A percentile compares a stretch with the other conserved stretches of the same genome.
phyloP scores from a whole-genome alignment of 2,888 invertebrate genomes.

The Dermolepida albohirtum region DNA sequence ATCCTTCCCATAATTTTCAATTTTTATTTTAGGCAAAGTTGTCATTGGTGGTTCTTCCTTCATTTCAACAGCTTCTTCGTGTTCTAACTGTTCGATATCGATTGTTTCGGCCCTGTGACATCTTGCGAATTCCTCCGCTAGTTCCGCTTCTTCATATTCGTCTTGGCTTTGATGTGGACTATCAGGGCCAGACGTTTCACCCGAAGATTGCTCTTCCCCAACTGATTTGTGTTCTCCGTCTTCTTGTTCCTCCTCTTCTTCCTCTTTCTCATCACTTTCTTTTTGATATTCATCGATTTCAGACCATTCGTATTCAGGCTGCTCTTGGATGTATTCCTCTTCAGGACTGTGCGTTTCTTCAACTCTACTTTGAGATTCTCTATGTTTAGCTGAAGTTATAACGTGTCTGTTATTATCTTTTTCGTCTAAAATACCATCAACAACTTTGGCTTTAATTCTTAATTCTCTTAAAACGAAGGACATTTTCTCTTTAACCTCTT shows the following conservation, averaged over 20 bases:
- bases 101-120: slow-evolving; percentile 40
- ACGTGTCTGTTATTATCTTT: slow-evolving; percentile 62
- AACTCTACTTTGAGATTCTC: slow-evolving; percentile 50
- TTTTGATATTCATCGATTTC: slow-evolving; percentile 15
- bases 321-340: slow-evolving; percentile 1
- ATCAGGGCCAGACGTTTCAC: slow-evolving; percentile 90
- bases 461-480: slow-evolving; percentile 82
- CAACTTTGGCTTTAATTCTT: slow-evolving; percentile 73
- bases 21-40: slow-evolving; percentile 67
- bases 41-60: slow-evolving; percentile 59
- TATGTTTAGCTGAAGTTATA: slow-evolving; percentile 60
- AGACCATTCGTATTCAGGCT: neutral
- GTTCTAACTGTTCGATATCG: slow-evolving; percentile 60
- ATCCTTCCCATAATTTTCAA: slow-evolving; percentile 63
- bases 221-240: slow-evolving; percentile 55
- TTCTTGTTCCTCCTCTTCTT: slow-evolving; percentile 56
- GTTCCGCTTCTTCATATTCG: slow-evolving; percentile 76
- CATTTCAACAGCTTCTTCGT: slow-evolving; percentile 61
- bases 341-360: slow-evolving; percentile 6
- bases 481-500: slow-evolving; percentile 83
- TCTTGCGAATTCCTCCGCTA: slow-evolving; percentile 63
- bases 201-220: slow-evolving; percentile 72
- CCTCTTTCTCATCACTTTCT: slow-evolving; percentile 52
- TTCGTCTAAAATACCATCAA: slow-evolving; percentile 63
- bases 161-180: slow-evolving; percentile 83